Conservation (phyloP, 1,140 invertebrate species). For the Sminthurinus signatus region DNA sequence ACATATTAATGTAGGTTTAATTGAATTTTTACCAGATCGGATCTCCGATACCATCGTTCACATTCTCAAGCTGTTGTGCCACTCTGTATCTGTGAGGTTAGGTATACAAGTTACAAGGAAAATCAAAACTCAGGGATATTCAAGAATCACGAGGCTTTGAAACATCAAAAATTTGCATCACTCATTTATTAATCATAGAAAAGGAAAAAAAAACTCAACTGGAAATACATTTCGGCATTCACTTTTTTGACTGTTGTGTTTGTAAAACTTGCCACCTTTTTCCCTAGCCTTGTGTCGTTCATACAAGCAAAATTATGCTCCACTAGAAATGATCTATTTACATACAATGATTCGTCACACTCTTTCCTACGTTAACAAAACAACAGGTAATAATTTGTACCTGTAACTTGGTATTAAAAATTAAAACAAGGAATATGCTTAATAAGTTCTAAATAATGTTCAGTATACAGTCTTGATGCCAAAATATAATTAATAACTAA, state of each 20-base stretch:
- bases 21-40: no score
- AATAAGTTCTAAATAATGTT: no score
- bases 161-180: no score
- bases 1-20: no score
- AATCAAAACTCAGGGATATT: background rate
- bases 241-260: background rate
- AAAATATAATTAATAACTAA: no score
- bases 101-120: background rate
- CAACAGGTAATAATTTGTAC: no score
- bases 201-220: background rate
- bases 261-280: constrained; percentile 29
- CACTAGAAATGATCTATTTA: background rate
- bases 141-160: no score
- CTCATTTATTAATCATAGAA: background rate
- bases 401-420: no score
- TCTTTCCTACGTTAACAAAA: no score
- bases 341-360: background rate
- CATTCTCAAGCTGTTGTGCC: constrained; percentile 48
- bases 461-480: no score
- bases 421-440: no score
- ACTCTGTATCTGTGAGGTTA: background rate
- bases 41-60: constrained; percentile 19
- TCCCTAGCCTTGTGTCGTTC: background rate
- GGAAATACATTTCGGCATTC: constrained; percentile 9
- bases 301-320: constrained; percentile 34